Evolutionary conservation across 2,888 invertebrate genomes (phyloP), one percentile per base, ranked within the genome.

Genomic region (Lordiphosa fenestrarum): DNA sequence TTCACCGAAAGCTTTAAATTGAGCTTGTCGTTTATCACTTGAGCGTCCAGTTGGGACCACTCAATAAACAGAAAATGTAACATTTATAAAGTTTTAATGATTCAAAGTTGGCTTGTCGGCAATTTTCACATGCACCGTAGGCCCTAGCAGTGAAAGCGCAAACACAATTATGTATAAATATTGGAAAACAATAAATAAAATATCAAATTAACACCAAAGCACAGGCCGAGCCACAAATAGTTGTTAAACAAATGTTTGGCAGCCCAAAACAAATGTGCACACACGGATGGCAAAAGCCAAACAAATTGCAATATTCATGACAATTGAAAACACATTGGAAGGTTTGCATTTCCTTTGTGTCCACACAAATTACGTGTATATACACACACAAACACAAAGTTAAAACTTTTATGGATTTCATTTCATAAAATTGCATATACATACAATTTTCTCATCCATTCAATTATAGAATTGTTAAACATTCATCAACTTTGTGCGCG

Each of bases 241-340:
- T 81, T 77, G 74, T 73, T 67, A 63, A 67, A 73, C 71, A 77
- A 76, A 83, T 82, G 83, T 75, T 78, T 57, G 75, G 49, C 53
- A 76, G 62, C 60, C 66, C 67, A 66, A 78, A 82, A 78, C 69
- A 71, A 69, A 48, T 71, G 73, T 73, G 73, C 40, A 60, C 70
- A 69, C 56, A 62, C 62, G 59, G 50, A 73, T 47, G 72, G 71
- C 69, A 69, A 75, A 69, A 75, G 69, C 80, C 61, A 76, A 76
- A 76, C 82, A 76, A 63, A 82, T 82, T 76, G 80, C 80, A 82
- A 84, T 76, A 78, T 77, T 72, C 81, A 80, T 76, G 77, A 73
- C 77, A 76, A 66, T 83, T 76, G 69, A 40, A 65, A 56, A 56
- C 59, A 62, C 47, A 51, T 60, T 53, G 39, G 33, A 66, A 62